Conservation (phyloP, 2,888 invertebrate genomes). For the Euclidia mi region DNA sequence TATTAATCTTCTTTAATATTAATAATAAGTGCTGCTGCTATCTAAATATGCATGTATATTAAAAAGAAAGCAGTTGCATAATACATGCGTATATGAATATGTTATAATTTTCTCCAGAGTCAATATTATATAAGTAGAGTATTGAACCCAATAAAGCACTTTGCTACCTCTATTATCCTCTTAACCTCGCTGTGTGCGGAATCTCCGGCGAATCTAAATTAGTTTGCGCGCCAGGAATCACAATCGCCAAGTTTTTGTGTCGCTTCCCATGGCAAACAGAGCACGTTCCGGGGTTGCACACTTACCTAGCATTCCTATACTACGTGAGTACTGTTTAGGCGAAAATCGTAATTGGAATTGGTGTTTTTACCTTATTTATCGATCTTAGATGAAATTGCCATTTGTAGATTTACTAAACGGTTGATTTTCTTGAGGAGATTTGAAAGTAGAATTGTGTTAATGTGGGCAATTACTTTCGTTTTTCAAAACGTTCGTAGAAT, state of each 20-base stretch:
- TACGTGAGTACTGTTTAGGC: constrained; percentile 60
- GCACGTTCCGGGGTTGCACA: constrained; percentile 72
- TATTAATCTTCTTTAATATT: no score
- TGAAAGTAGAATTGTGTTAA: no score
- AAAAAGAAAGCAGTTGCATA: no score
- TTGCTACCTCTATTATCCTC: constrained; percentile 40
- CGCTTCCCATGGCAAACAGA: constrained; percentile 66
- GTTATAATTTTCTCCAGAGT: no score
- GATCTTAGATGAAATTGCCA: constrained; percentile 9
- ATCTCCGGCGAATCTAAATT: constrained; percentile 83
- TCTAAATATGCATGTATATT: no score
- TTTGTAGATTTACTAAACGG: constrained; percentile 14
- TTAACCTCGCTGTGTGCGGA: constrained; percentile 52
- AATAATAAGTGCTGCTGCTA: no score
- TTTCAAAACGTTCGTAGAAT: no score
- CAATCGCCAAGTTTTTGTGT: constrained; percentile 71
- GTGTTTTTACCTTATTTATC: not conserved
- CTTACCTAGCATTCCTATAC: constrained; percentile 79
- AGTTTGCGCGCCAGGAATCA: constrained; percentile 76
- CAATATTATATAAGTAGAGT: no score
- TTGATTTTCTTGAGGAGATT: no score
- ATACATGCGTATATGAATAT: no score
- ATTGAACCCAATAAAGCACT: not conserved
- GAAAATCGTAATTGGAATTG: constrained; percentile 24
- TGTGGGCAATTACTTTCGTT: no score